A percentile compares a stretch with the other conserved stretches of the same genome.
Conservation (phyloP, 2,113 vertebrate genomes). For the Sapajus apella region DNA sequence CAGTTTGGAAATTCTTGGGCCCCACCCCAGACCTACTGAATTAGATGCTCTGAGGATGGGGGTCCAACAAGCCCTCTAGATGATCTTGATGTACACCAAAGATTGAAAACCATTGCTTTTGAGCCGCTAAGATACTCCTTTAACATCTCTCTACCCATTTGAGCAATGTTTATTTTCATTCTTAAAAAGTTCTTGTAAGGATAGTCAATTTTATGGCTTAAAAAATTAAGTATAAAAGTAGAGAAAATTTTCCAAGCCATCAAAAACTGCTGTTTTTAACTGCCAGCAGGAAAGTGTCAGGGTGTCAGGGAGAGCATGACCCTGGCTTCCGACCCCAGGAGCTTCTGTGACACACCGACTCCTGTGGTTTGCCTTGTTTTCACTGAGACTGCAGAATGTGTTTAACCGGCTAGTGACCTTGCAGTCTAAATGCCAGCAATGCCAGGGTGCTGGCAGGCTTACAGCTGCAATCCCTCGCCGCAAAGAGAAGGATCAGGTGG, state of each 20-base stretch:
- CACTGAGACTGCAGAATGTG: neutral
- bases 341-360: neutral
- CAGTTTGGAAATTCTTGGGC: neutral
- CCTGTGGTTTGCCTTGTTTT: neutral
- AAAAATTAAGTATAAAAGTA: slow-evolving; percentile 15
- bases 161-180: neutral
- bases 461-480: neutral
- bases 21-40: neutral
- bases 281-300: neutral
- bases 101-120: neutral
- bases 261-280: neutral
- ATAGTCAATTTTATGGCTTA: neutral
- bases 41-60: neutral
- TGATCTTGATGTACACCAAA: neutral
- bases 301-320: neutral
- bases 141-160: neutral
- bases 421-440: neutral
- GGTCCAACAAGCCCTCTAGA: neutral
- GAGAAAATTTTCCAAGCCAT: neutral
- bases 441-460: neutral
- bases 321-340: neutral
- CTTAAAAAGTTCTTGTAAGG: neutral
- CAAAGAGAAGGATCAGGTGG: neutral
- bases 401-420: neutral
- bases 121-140: neutral